Evolutionary conservation across 2,888 invertebrate genomes (phyloP).

Genomic region (Cantharis lateralis): DNA sequence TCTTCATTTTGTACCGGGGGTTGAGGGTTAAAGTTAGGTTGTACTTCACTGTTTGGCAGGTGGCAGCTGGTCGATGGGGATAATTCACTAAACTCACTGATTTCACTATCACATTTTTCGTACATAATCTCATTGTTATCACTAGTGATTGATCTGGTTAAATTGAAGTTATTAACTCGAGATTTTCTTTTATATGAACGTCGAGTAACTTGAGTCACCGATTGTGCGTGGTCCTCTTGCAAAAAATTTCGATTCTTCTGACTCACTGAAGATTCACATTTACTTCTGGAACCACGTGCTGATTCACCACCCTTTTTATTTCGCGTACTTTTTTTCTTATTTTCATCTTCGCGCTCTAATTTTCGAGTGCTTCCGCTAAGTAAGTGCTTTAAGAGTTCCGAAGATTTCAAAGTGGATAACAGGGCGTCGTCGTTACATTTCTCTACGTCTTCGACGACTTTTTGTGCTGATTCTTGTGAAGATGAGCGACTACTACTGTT

Average conservation of each 20-base stretch:
- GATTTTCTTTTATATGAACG: slow-evolving; percentile 23
- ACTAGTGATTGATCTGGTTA: slow-evolving; percentile 9
- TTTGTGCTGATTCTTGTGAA: slow-evolving; percentile 23
- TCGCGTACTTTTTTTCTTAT: slow-evolving; percentile 9
- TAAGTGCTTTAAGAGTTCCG: slow-evolving; percentile 44
- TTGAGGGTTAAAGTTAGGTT: not conserved
- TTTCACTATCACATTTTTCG: slow-evolving; percentile 28
- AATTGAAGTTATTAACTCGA: slow-evolving; percentile 26
- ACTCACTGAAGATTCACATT: slow-evolving; percentile 28
- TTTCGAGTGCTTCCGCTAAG: slow-evolving; percentile 26
- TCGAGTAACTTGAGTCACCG: slow-evolving; percentile 26
- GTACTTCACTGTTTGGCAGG: slow-evolving; percentile 26
- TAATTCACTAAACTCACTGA: slow-evolving; percentile 18
- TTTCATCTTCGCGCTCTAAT: slow-evolving; percentile 6
- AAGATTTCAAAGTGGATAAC: slow-evolving; percentile 40
- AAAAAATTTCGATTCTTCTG: slow-evolving; percentile 32
- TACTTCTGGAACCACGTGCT: slow-evolving; percentile 15
- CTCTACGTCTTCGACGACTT: not conserved
- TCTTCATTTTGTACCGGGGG: slow-evolving; percentile 33
- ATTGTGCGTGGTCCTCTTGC: slow-evolving; percentile 19
- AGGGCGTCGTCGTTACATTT: slow-evolving; percentile 30
- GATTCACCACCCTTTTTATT: slow-evolving; percentile 26
- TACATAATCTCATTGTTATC: slow-evolving; percentile 36
- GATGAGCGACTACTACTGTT: slow-evolving; percentile 29
- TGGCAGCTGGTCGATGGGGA: slow-evolving; percentile 25